Evolutionary conservation across 1,140 invertebrate genomes (phyloP), one percentile per base, ranked within the genome.

Genomic region (Belonocnema kinseyi): DNA sequence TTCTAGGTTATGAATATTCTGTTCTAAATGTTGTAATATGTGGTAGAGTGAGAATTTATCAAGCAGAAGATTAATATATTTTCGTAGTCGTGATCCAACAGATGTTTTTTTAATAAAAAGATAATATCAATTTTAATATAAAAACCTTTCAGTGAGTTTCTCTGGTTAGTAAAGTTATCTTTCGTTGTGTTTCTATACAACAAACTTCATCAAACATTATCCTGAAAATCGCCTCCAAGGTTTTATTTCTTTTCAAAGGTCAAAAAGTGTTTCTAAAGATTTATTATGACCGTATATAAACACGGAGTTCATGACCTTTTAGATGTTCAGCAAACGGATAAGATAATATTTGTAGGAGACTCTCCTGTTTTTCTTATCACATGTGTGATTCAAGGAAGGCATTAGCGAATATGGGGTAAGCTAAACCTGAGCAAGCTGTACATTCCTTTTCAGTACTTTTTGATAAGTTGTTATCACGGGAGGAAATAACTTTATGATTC

Each of bases 331-430:
- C 19, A 58, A 33, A 19, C 26, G 56, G 19, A 58, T 58, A 58
- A 26, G 56, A 26, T 26, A 58, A 58, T 21, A 58, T 58, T 56
- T n/a, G 54, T 56, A 19, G n/a, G 56, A 58, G 56, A 33, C 26
- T 58, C 33, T 26, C 19, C 5, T 58, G 19, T 26, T 58, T 58
- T 58, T 58, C 19, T 58, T 26, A 58, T 26, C 19, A 11, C 13
- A 10, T 12, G 7, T 58, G 13, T 56, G 17, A 56, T 56, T 56
- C 54, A 56, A 19, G 54, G n/a, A 21, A 56, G 54, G 54, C 54
- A 56, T 56, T 56, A 56, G 54, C 17, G 54, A 19, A 56, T 26
- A 19, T 56, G 54, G 19, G 54, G 17, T 54, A 16, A 54, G 54
- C 6, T 13, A 56, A 56, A 56, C 7, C 54, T 17, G 21, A 56